Evolutionary conservation across 2,888 invertebrate species (phyloP), one percentile per base, ranked within the genome.

Genomic region (Microctonus hyperodae): DNA sequence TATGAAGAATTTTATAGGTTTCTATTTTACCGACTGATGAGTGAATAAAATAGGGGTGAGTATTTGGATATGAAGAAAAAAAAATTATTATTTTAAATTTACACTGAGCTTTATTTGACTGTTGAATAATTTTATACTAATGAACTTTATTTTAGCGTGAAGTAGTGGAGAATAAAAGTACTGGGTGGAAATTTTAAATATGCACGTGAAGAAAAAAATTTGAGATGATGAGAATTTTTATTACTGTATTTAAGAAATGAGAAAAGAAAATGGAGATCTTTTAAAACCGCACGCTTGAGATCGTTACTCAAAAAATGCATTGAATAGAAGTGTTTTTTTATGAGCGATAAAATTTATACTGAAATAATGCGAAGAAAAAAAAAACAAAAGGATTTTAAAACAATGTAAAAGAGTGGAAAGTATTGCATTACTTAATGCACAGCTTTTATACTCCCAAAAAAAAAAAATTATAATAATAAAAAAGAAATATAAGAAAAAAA

Each of bases 261-360:
- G 28, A 7, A 7, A 7, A 28, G 3, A 28, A 28, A 31, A 55
- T n/a, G n/a, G 31, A 55, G 28, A 25, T 28, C 16, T 11, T 48
- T 13, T 48, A 16, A 44, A 31, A 31, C 9, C 9, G 16, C 16
- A 37, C 1, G n/a, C 31, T 31, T 28, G 1, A 16, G n/a, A 55
- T 55, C n/a, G 9, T 20, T n/a, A 31, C 13, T 13, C 59, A 23
- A 23, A 59, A 59, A 48, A 59, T 28, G 20, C 16, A 23, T n/a
- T 16, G 28, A 7, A 25, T 20, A 44, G 48, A 16, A 13, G 44
- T n/a, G 23, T 5, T 35, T 59, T 40, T 16, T 44, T 16, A 59
- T 28, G 48, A 16, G 20, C 48, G 44, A 44, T 59, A 40, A 58
- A 58, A 59, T 59, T 59, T 20, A 48, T 44, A 44, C 44, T 44